Conservation (phyloP, 1,140 invertebrate genomes). For the Drosophila baimaii region DNA sequence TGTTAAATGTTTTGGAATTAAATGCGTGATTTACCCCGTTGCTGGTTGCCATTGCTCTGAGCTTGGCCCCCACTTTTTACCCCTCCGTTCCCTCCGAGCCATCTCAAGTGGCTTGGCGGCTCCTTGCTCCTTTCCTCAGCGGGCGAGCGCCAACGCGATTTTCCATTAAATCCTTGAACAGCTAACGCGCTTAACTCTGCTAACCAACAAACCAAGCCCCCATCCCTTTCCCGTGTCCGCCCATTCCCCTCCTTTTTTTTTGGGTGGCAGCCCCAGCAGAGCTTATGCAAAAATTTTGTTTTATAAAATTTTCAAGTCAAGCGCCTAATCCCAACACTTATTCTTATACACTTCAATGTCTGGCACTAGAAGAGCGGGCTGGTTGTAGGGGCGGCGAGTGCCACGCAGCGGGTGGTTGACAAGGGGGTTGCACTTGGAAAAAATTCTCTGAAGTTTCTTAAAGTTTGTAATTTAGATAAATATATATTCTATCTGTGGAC, state of each 20-base stretch:
- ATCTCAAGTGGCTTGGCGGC: slow-evolving; percentile 41
- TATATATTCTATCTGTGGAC: background rate
- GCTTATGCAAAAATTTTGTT: slow-evolving; percentile 83
- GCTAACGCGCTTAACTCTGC: slow-evolving; percentile 77
- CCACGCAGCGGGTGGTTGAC: slow-evolving; percentile 5
- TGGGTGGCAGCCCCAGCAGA: slow-evolving; percentile 51
- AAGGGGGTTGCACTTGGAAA: background rate
- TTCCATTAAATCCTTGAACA: slow-evolving; percentile 81
- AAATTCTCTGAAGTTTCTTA: background rate
- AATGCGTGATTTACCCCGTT: slow-evolving; percentile 83
- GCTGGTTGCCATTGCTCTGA: slow-evolving; percentile 23
- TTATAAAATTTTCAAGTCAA: slow-evolving; percentile 83
- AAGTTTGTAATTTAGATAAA: background rate
- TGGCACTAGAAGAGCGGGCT: slow-evolving; percentile 57
- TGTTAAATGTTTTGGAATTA: slow-evolving; percentile 83
- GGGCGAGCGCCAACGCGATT: slow-evolving; percentile 65
- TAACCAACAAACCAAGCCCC: slow-evolving; percentile 56
- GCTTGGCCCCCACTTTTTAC: background rate
- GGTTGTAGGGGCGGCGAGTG: slow-evolving; percentile 1
- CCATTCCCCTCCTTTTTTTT: background rate
- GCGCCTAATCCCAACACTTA: slow-evolving; percentile 83
- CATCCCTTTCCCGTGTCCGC: too few relatives aligned
- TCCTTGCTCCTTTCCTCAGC: slow-evolving; percentile 27
- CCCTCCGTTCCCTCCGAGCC: background rate
- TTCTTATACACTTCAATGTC: slow-evolving; percentile 83